Conservation (phyloP, 2,888 invertebrate species). For the Scotopteryx bipunctaria region DNA sequence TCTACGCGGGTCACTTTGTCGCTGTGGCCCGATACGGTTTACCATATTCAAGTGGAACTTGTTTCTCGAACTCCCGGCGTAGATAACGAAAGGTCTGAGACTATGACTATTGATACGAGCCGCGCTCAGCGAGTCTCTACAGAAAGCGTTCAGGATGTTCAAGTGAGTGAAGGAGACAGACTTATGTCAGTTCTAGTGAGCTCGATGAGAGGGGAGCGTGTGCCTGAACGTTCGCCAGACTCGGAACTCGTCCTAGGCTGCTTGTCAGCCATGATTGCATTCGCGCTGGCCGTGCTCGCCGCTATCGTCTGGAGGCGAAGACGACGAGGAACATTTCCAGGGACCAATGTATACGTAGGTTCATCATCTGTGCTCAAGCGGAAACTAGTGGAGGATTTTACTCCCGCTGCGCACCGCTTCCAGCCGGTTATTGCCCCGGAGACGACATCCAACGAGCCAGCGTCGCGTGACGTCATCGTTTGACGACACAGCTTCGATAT, state of each 20-base stretch:
- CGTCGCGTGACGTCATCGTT: constrained; percentile 84
- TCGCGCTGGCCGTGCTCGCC: constrained; percentile 76
- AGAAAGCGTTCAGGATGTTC: constrained; percentile 85
- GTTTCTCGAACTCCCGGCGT: constrained; percentile 85
- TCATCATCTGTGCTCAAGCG: constrained; percentile 84
- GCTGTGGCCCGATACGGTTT: constrained; percentile 91
- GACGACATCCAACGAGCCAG: constrained; percentile 67
- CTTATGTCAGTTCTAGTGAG: constrained; percentile 85
- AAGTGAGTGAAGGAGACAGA: constrained; percentile 82
- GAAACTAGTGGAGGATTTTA: constrained; percentile 85
- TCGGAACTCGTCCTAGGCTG: constrained; percentile 84
- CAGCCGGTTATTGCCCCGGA: constrained; percentile 84
- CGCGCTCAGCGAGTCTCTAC: constrained; percentile 86
- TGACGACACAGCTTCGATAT: constrained; percentile 86
- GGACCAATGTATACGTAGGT: constrained; percentile 84
- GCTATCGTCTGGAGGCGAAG: constrained; percentile 83
- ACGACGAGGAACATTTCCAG: constrained; percentile 80
- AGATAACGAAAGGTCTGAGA: constrained; percentile 85
- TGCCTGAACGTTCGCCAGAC: constrained; percentile 77
- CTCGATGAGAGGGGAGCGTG: constrained; percentile 84
- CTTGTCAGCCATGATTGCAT: constrained; percentile 81
- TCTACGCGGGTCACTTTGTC: constrained; percentile 90
- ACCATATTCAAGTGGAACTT: constrained; percentile 90
- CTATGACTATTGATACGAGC: constrained; percentile 86
- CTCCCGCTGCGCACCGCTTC: constrained; percentile 78